These are phyloP conservation scores for Artibeus jamaicensis DNA, from an alignment of 2,797 vertebrate genomes.

Conservation along the genomic window DNA sequence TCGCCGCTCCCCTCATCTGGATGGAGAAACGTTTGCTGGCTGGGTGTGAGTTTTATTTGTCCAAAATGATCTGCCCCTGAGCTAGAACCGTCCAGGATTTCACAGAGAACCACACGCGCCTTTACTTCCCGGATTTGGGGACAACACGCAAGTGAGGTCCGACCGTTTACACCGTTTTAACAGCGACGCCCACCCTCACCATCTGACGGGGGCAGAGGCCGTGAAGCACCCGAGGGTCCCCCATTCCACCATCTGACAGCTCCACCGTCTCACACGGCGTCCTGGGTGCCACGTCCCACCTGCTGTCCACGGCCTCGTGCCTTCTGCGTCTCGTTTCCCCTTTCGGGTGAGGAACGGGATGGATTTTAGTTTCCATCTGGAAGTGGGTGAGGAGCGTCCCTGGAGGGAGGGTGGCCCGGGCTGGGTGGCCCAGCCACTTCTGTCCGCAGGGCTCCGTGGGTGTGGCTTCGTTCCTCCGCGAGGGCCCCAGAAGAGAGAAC, in stretches of 20 bases:
- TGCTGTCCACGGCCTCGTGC: too few relatives aligned
- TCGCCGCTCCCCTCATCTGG: neutral
- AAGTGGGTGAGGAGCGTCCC: rapidly evolving
- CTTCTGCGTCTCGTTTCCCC: too few relatives aligned
- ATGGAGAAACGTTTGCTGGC: neutral
- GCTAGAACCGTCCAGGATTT: neutral
- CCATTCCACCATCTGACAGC: rapidly evolving
- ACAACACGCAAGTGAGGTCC: too few relatives aligned
- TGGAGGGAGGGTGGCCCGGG: rapidly evolving
- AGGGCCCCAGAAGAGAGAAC: too few relatives aligned
- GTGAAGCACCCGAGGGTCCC: too few relatives aligned
- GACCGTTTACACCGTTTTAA: too few relatives aligned
- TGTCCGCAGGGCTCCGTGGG: rapidly evolving
- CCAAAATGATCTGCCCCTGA: conserved; percentile 9
- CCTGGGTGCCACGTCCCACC: rapidly evolving
- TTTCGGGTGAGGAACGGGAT: rapidly evolving
- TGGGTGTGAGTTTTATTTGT: neutral
- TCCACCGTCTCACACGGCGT: rapidly evolving
- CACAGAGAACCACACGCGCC: neutral
- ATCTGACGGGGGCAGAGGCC: too few relatives aligned
- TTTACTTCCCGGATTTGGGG: neutral
- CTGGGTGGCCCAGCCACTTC: rapidly evolving
- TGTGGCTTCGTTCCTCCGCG: rapidly evolving
- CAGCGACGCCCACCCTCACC: too few relatives aligned
- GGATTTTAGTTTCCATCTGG: rapidly evolving